These are phyloP conservation scores for Eptatretus burgeri DNA, from an alignment of 2,113 vertebrate species.

Conservation along the genomic window DNA sequence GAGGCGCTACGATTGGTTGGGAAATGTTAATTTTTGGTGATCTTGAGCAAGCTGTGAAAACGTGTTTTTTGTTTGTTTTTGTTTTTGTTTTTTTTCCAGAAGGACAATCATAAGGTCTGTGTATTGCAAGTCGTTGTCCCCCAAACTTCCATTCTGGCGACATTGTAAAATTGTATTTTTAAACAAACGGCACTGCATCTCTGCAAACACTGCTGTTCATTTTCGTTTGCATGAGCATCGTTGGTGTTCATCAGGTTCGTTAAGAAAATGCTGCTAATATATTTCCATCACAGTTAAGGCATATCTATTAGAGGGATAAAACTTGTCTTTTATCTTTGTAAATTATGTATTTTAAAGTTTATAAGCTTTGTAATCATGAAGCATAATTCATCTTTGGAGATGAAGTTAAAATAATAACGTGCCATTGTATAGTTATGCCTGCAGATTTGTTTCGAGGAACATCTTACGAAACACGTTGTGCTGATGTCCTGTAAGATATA, in stretches of 20 bases:
- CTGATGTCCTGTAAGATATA: too few species aligned
- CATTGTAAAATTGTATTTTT: conserved; percentile 21
- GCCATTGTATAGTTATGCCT: too few species aligned
- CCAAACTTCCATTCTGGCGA: conserved; percentile 17
- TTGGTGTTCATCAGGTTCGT: conserved; percentile 29
- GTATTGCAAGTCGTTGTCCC: too few species aligned
- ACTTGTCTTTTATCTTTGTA: conserved; percentile 57
- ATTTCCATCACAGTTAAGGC: conserved; percentile 44
- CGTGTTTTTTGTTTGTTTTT: conserved; percentile 15
- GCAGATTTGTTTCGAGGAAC: too few species aligned
- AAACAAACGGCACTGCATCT: conserved; percentile 32
- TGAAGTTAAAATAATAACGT: too few species aligned
- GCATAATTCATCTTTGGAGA: too few species aligned
- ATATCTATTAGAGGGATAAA: conserved; percentile 39
- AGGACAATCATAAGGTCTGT: conserved; percentile 15
- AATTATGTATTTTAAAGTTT: conserved; percentile 52
- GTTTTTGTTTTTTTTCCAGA: conserved; percentile 36
- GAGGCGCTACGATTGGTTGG: conserved; percentile 23
- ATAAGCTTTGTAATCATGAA: conserved; percentile 9
- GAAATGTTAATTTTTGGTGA: conserved; percentile 38
- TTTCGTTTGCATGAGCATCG: conserved; percentile 38
- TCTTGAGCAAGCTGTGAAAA: conserved; percentile 11
- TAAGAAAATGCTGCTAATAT: conserved; percentile 49
- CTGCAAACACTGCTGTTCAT: conserved; percentile 22
- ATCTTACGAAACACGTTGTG: too few species aligned